These are phyloP conservation scores for Sycophila texana DNA, from an alignment of 2,888 invertebrate species.

Conservation along the genomic window DNA sequence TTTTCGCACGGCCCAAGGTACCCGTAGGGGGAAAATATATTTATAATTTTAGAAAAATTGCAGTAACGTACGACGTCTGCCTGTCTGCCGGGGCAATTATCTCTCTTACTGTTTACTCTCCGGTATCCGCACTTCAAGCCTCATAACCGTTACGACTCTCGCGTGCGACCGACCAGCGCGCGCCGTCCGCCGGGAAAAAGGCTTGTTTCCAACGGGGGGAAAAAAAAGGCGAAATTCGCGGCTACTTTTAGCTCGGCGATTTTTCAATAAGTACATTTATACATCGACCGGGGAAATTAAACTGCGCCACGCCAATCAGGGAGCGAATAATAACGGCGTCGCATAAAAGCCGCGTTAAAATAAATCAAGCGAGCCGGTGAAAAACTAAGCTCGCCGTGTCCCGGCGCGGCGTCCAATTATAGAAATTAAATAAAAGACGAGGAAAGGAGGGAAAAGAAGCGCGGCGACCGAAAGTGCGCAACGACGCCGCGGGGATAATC, in stretches of 20 bases:
- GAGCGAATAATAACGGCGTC: too few relatives aligned
- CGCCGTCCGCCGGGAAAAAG: conserved; percentile 1
- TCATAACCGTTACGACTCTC: neutral
- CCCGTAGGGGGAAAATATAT: too few relatives aligned
- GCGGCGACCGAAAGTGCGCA: neutral
- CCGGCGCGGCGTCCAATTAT: neutral
- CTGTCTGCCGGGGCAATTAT: too few relatives aligned
- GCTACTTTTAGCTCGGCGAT: neutral
- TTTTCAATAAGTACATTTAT: too few relatives aligned
- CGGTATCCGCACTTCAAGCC: neutral
- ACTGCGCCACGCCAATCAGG: too few relatives aligned
- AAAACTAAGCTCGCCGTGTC: too few relatives aligned
- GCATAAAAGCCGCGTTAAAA: conserved; percentile 11
- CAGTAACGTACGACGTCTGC: too few relatives aligned
- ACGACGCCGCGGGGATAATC: neutral
- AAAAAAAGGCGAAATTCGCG: neutral
- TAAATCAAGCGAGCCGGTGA: neutral
- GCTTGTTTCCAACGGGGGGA: neutral
- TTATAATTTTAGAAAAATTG: too few relatives aligned
- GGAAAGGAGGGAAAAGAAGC: neutral
- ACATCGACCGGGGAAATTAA: too few relatives aligned
- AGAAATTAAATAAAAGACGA: neutral
- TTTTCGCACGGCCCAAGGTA: too few relatives aligned
- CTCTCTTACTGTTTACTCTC: too few relatives aligned
- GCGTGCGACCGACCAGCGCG: neutral